Conservation (phyloP, 2,113 vertebrate species). For the Anser cygnoides region DNA sequence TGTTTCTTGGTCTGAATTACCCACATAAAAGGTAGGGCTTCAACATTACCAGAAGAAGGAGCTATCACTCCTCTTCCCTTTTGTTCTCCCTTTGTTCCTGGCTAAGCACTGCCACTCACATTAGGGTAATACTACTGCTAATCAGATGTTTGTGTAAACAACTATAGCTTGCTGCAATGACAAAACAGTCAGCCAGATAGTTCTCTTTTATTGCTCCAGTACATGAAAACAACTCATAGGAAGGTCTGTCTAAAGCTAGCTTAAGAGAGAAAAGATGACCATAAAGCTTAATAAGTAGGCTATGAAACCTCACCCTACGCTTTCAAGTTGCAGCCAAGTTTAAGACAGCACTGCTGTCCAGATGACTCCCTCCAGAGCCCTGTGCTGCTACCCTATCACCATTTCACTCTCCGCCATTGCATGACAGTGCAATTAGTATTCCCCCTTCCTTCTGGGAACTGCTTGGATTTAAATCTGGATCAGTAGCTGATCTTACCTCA, state of each 20-base stretch:
- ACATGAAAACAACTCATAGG: background rate
- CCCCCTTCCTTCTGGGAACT: too few species aligned
- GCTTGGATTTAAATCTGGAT: background rate
- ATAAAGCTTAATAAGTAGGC: background rate
- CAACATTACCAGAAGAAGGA: background rate
- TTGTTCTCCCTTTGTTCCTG: background rate
- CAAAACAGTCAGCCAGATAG: background rate
- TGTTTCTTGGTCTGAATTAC: background rate
- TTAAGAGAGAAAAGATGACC: background rate
- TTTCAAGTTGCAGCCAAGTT: background rate
- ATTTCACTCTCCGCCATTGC: background rate
- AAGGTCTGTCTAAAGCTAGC: background rate
- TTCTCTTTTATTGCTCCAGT: too few species aligned
- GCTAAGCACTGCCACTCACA: background rate
- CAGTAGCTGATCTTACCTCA: background rate
- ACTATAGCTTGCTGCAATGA: background rate
- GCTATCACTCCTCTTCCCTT: background rate
- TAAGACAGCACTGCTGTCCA: background rate
- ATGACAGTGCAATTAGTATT: rapidly evolving
- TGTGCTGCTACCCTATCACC: background rate
- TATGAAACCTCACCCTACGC: background rate
- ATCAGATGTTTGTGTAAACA: background rate
- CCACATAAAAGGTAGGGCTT: background rate
- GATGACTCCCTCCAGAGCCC: background rate
- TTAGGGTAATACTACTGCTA: background rate